Evolutionary conservation across 1,140 invertebrate species (phyloP).

Genomic region (Drosophila serrata): DNA sequence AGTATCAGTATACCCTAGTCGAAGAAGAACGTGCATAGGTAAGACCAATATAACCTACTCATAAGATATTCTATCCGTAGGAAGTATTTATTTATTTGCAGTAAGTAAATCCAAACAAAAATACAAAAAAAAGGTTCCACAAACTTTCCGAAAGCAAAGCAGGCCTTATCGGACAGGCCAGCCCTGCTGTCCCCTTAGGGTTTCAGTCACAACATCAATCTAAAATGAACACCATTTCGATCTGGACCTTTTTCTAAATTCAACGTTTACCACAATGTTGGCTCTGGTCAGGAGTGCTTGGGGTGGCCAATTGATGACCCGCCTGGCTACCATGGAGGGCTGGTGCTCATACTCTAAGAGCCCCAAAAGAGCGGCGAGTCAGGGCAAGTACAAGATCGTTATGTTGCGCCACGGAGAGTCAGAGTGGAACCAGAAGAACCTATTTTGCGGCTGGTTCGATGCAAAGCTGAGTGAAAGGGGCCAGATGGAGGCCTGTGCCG

Average conservation of each 20-base stretch:
- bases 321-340: neutral
- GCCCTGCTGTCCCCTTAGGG: neutral
- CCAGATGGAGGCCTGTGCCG: conserved; percentile 90
- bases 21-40: conserved; percentile 72
- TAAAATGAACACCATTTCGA: conserved; percentile 8
- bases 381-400: conserved; percentile 93
- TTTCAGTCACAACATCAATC: neutral
- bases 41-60: neutral
- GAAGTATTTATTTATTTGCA: too few species aligned
- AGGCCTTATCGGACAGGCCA: too few species aligned
- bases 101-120: too few species aligned
- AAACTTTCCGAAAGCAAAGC: neutral
- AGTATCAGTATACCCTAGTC: too few species aligned
- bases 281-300: conserved; percentile 29
- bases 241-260: conserved; percentile 15
- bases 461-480: conserved; percentile 93
- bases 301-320: conserved; percentile 4
- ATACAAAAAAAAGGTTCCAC: neutral
- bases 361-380: conserved; percentile 7
- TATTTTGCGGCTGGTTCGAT: conserved; percentile 97
- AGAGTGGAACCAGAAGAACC: conserved; percentile 97
- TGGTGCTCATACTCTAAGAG: neutral
- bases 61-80: neutral
- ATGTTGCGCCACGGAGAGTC: conserved; percentile 98
- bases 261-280: conserved; percentile 25